Conservation (phyloP, 37 sponge, comb jelly and placozoan species). For the Bolinopsis microptera region DNA sequence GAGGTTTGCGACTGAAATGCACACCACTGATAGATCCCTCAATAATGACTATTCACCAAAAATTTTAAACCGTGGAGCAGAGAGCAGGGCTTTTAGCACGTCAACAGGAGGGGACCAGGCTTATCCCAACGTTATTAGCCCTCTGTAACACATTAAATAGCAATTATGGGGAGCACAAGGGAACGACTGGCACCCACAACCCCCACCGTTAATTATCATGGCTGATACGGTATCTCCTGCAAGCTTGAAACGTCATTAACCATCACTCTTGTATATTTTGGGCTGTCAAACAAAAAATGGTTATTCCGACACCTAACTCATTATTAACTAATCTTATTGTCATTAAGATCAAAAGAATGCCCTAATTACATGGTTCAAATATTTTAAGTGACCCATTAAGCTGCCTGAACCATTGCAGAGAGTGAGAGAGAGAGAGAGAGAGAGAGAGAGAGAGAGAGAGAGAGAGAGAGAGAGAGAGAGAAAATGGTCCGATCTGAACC, state of each 20-base stretch:
- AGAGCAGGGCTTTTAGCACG: constrained; percentile 9
- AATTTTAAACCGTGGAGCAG: constrained; percentile 32
- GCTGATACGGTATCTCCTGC: not conserved
- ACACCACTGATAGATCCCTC: constrained; percentile 23
- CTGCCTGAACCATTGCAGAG: not conserved
- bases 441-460: constrained; percentile 7
- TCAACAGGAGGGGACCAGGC: not conserved
- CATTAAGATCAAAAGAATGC: no score
- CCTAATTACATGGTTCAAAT: no score
- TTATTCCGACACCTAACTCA: no score
- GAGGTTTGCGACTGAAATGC: constrained; percentile 24
- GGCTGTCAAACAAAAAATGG: not conserved
- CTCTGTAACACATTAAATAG: not conserved
- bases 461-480: constrained; percentile 7
- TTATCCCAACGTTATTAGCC: not conserved
- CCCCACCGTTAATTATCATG: not conserved
- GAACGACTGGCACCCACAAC: not conserved
- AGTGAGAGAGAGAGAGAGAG: not conserved
- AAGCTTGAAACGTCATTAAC: no score
- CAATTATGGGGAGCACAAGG: not conserved
- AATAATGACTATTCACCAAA: constrained; percentile 64
- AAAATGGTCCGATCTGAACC: not conserved
- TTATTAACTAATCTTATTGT: no score
- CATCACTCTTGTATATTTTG: no score
- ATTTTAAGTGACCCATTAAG: no score